Base-by-base conservation (phyloP, 2,113 vertebrate genomes). In the Rhegmatorhina hoffmannsi region DNA sequence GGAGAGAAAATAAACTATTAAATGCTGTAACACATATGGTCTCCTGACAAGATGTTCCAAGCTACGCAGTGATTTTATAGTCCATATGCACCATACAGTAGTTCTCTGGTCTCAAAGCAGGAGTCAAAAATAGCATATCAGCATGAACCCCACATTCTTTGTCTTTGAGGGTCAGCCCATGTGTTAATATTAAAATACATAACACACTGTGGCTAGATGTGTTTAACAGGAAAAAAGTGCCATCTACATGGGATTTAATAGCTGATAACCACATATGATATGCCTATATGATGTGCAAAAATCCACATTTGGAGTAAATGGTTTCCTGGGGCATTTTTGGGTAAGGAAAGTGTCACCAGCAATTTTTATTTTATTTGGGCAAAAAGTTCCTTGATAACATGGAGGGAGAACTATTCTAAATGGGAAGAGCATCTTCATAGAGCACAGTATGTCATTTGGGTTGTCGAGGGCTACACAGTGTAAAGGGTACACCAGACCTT, bases 21-120 rank as follows among this genome's bases (percentile, higher is more conserved):
- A 92, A 92, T 53, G 93, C 84, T 58, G 44, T 62, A 90, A 86
- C 69, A 74, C 90, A 84, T 93, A 90, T 69, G 90, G 83, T 89
- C 68, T 90, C 73, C 83, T 93, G 85, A 88, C 73, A 88, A 83
- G 92, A 90, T 66, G 56, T 90, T 95, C 90, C 68, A 90, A 90
- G 64, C 79, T 87, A 13, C 1, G 9, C 63, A 52, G 34, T 20
- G 79, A 88, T 90, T 95, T 96, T 88, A 49, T 25, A 91, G 59
- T 52, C 87, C 85, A 53, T 77, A 68, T 56, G 59, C 88, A 92
- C 64, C 19, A 40, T 81, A 67, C 75, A 75, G 95, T n/a, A 90
- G 56, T 56, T 70, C 82, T 75, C 72, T 13, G n/a, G 33, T 87
- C 76, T 92, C 60, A 52, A 60, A 79, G 52, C 25, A 36, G 52